Conservation (phyloP, 2,888 invertebrate species). For the Drosophila greeni region DNA sequence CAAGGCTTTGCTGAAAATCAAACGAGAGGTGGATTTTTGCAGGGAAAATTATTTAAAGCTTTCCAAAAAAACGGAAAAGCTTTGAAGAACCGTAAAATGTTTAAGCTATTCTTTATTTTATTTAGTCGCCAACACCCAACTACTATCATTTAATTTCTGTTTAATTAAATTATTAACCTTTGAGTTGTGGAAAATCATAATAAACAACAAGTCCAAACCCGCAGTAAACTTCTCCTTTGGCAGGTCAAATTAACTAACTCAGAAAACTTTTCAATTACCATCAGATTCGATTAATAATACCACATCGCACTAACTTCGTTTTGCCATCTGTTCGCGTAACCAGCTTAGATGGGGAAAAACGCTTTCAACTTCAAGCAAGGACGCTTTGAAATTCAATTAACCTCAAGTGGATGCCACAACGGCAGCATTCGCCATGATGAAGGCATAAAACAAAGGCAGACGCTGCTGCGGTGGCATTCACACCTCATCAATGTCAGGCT, state of each 20-base stretch:
- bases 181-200: neutral
- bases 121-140: neutral
- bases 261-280: constrained; percentile 72
- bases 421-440: constrained; percentile 45
- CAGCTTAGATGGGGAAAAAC: constrained; percentile 62
- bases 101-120: too few relatives aligned
- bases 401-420: constrained; percentile 74
- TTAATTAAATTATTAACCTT: neutral
- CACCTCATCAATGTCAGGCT: constrained; percentile 68
- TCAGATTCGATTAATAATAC: constrained; percentile 73
- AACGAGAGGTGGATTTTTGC: neutral
- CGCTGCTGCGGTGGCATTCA: constrained; percentile 67
- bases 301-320: constrained; percentile 42
- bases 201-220: neutral
- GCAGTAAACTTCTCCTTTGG: neutral
- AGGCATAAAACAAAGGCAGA: constrained; percentile 62
- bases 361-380: constrained; percentile 61
- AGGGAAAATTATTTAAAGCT: neutral
- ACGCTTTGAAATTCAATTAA: constrained; percentile 77
- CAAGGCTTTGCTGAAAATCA: neutral
- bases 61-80: too few relatives aligned
- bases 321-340: constrained; percentile 43
- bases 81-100: too few relatives aligned
- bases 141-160: neutral
- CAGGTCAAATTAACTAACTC: constrained; percentile 20